Percentiles rank a stretch among this genome's conserved stretches.
phyloP scores from a whole-genome alignment of 2,113 vertebrate species.

The Galbula dea region DNA sequence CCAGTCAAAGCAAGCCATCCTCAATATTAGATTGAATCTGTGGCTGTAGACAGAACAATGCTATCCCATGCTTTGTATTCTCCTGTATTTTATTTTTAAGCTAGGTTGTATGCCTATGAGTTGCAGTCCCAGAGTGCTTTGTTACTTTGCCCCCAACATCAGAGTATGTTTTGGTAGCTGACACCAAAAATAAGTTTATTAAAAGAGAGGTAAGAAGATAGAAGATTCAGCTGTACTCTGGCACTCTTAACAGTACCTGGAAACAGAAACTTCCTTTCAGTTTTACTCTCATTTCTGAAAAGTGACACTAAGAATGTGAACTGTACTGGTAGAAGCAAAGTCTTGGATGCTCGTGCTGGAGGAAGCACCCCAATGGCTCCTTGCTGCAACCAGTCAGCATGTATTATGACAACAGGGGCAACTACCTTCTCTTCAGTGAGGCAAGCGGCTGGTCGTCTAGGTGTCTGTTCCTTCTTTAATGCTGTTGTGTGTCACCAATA shows the following conservation, averaged over 20 bases:
- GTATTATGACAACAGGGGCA: not conserved
- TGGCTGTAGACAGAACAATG: not conserved
- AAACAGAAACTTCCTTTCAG: not conserved
- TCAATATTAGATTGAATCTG: not conserved
- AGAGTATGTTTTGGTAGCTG: not conserved
- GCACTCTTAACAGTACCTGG: not conserved
- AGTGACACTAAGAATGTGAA: not conserved
- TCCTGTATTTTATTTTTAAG: not conserved
- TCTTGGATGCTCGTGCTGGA: not conserved
- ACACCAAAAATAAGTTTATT: not conserved
- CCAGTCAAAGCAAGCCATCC: not conserved
- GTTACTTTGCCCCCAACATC: not conserved
- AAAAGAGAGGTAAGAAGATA: not conserved
- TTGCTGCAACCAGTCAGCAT: rapidly evolving
- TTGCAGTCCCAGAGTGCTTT: not conserved
- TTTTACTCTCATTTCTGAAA: not conserved
- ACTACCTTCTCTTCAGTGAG: not conserved
- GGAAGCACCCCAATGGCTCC: not conserved
- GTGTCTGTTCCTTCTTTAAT: not conserved
- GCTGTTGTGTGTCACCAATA: not conserved
- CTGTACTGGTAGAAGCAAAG: not conserved
- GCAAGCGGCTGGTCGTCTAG: not conserved
- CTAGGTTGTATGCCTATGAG: not conserved
- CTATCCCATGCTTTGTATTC: not conserved
- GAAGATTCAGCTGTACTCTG: not conserved